These are phyloP conservation scores for Pholis gunnellus DNA, from an alignment of 2,113 vertebrate species.

Conservation along the genomic window DNA sequence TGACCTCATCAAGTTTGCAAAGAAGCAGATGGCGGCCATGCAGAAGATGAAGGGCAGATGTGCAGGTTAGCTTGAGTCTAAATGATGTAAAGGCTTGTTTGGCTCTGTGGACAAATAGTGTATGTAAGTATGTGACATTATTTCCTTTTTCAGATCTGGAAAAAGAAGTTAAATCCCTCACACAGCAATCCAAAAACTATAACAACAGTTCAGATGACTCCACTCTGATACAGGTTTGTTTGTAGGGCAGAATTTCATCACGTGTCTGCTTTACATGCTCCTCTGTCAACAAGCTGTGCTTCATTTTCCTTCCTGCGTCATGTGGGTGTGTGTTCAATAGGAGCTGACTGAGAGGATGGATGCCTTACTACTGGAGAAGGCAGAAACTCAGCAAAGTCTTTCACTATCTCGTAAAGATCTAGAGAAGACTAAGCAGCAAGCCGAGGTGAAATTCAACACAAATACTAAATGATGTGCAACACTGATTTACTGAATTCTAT, in stretches of 20 bases:
- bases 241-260: background rate
- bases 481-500: background rate
- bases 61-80: conserved; percentile 82
- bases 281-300: background rate
- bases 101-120: background rate
- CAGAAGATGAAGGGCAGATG: conserved; percentile 93
- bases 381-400: conserved; percentile 92
- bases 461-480: background rate
- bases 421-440: conserved; percentile 85
- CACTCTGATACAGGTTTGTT: conserved; percentile 89
- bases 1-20: conserved; percentile 97
- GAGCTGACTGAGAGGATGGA: conserved; percentile 92
- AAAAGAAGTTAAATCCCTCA: conserved; percentile 89
- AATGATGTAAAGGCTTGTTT: background rate
- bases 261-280: background rate
- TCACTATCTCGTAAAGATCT: conserved; percentile 88
- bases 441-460: conserved; percentile 82
- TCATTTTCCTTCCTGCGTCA: conserved; percentile 5
- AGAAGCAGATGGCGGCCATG: conserved; percentile 92
- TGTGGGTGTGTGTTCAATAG: conserved; percentile 76
- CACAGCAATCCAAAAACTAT: conserved; percentile 78
- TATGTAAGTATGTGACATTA: conserved; percentile 1
- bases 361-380: conserved; percentile 92
- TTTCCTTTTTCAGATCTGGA: conserved; percentile 87
- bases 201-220: conserved; percentile 82